These are phyloP conservation scores for Lithodes maja DNA, from an alignment of 2,888 invertebrate genomes.

Conservation along the genomic window DNA sequence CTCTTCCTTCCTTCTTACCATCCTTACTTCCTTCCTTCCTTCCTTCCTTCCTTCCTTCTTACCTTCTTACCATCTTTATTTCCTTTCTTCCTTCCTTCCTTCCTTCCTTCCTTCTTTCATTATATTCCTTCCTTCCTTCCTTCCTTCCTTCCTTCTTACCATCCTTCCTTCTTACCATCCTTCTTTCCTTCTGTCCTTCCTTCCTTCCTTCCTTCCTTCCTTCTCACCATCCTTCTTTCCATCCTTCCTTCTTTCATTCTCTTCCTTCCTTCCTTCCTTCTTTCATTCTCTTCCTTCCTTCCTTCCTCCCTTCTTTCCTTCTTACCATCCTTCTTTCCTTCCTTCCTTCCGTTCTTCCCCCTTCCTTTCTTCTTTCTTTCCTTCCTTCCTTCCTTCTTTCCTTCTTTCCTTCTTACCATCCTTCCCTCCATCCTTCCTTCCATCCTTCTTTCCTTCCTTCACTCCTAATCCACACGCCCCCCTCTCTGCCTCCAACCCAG, in stretches of 20 bases:
- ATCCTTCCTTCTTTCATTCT: background rate
- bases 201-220: background rate
- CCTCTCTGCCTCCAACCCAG: slow-evolving; percentile 1
- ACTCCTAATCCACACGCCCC: background rate
- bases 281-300: background rate
- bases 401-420: background rate
- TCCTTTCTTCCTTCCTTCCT: background rate
- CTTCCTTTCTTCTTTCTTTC: background rate
- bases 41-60: background rate
- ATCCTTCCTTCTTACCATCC: background rate
- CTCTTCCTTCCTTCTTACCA: too few species aligned
- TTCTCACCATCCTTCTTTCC: background rate
- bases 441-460: background rate
- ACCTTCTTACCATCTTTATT: background rate
- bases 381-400: background rate
- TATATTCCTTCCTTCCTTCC: background rate
- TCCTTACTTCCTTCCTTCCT: background rate
- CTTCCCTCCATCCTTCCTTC: background rate
- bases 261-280: background rate
- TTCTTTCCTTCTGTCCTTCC: background rate
- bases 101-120: background rate
- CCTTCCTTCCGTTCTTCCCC: background rate
- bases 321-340: background rate
- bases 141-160: background rate
- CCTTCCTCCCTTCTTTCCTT: background rate